phyloP scores from a whole-genome alignment of 2,113 vertebrate genomes.

The Spea bombifrons region DNA sequence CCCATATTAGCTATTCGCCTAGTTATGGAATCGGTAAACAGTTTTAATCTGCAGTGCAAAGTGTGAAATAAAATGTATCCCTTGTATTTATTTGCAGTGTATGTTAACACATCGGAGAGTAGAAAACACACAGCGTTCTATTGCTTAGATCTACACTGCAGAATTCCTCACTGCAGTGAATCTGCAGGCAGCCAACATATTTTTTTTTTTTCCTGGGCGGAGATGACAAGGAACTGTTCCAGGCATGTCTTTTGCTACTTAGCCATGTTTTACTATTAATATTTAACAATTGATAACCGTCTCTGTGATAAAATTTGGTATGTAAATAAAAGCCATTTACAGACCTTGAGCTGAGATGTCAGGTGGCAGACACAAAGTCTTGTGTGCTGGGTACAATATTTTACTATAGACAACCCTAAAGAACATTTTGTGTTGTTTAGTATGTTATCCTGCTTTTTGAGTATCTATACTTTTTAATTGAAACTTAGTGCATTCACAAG shows the following conservation, averaged over 20 bases:
- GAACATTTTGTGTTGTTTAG: too few relatives aligned
- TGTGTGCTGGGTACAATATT: background rate
- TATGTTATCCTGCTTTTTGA: too few relatives aligned
- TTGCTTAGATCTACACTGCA: constrained; percentile 38
- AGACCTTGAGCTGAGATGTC: background rate
- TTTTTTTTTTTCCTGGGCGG: background rate
- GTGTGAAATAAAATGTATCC: too few relatives aligned
- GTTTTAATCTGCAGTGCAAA: too few relatives aligned
- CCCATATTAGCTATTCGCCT: too few relatives aligned
- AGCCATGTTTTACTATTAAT: background rate
- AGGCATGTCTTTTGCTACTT: background rate
- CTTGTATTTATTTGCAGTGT: too few relatives aligned
- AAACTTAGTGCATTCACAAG: too few relatives aligned
- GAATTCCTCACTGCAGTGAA: constrained; percentile 26
- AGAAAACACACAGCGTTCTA: constrained; percentile 10
- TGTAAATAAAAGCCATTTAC: background rate
- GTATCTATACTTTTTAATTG: too few relatives aligned
- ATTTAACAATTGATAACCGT: constrained; percentile 3
- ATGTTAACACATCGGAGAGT: background rate
- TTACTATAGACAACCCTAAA: too few relatives aligned
- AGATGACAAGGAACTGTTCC: background rate
- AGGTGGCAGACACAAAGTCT: background rate
- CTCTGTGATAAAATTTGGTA: background rate
- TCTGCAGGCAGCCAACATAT: background rate
- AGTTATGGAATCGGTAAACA: too few relatives aligned